Evolutionary conservation across 2,888 invertebrate species (phyloP).

Genomic region (Liposcelis brunnea): DNA sequence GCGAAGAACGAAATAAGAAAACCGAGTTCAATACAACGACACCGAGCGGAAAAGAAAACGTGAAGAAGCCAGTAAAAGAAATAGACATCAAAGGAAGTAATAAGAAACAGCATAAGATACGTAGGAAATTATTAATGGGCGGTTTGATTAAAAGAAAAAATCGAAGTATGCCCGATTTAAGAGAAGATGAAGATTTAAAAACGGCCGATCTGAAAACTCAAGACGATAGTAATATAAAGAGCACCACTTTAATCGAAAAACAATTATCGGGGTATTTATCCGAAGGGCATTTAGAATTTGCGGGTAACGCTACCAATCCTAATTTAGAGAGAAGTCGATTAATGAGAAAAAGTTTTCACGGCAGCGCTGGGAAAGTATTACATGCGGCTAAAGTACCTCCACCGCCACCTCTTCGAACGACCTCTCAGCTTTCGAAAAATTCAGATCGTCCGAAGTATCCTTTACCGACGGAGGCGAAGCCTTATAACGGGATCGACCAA

Average conservation of each 20-base stretch:
- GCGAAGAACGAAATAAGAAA: slow-evolving; percentile 66
- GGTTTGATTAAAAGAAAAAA: slow-evolving; percentile 76
- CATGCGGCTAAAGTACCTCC: slow-evolving; percentile 73
- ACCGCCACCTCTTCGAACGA: slow-evolving; percentile 68
- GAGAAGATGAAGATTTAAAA: slow-evolving; percentile 44
- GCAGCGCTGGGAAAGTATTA: slow-evolving; percentile 62
- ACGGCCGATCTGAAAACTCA: slow-evolving; percentile 14
- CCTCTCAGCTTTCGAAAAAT: slow-evolving; percentile 59
- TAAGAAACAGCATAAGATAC: slow-evolving; percentile 80
- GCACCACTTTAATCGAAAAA: slow-evolving; percentile 30
- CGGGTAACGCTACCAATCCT: slow-evolving; percentile 43
- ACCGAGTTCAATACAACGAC: slow-evolving; percentile 28
- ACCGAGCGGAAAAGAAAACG: slow-evolving; percentile 35
- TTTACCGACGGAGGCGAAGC: slow-evolving; percentile 12
- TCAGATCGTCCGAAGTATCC: slow-evolving; percentile 27
- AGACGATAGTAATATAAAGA: slow-evolving; percentile 53
- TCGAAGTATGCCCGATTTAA: slow-evolving; percentile 78
- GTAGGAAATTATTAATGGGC: slow-evolving; percentile 75
- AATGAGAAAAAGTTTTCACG: slow-evolving; percentile 79
- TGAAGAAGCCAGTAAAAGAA: slow-evolving; percentile 40
- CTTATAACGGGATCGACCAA: too few species aligned
- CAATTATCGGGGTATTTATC: slow-evolving; percentile 66
- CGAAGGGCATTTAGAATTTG: slow-evolving; percentile 70
- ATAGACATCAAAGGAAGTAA: slow-evolving; percentile 45
- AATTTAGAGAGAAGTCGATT: slow-evolving; percentile 71